phyloP scores from a whole-genome alignment of 2,888 invertebrate genomes.

The Azorinus chamasolen region DNA sequence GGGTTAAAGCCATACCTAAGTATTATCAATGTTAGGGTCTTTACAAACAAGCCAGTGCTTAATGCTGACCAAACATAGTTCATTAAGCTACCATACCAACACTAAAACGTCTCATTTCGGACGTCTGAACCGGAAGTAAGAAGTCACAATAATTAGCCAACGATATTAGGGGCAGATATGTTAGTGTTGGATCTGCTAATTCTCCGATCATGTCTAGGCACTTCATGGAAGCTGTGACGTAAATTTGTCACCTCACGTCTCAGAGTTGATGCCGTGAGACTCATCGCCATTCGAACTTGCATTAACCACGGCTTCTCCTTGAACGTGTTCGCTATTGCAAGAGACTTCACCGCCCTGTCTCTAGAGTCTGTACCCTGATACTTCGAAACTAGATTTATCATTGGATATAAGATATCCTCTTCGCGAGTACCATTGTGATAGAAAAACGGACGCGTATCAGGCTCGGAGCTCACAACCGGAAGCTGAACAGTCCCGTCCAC shows the following conservation, averaged over 20 bases:
- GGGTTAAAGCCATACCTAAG: too few relatives aligned
- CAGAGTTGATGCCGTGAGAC: conserved; percentile 80
- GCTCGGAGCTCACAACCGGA: conserved; percentile 79
- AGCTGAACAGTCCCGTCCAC: conserved; percentile 80
- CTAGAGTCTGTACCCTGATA: conserved; percentile 81
- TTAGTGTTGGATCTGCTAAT: conserved; percentile 36
- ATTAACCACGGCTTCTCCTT: conserved; percentile 85
- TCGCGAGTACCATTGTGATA: conserved; percentile 79
- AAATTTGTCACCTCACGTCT: conserved; percentile 71
- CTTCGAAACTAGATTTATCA: conserved; percentile 77
- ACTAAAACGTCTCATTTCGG: too few relatives aligned
- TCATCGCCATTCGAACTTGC: conserved; percentile 84
- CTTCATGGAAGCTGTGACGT: conserved; percentile 61
- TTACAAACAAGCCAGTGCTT: too few relatives aligned
- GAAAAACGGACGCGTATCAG: conserved; percentile 81
- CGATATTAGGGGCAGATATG: conserved; percentile 4
- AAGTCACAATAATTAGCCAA: too few relatives aligned
- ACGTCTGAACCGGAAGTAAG: too few relatives aligned
- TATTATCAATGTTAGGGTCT: too few relatives aligned
- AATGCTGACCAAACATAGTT: too few relatives aligned
- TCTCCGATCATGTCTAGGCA: conserved; percentile 41
- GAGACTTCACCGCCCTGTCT: conserved; percentile 84
- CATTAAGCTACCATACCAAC: too few relatives aligned
- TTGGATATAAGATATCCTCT: conserved; percentile 75
- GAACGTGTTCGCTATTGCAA: conserved; percentile 84